Conservation (phyloP, 2,888 invertebrate species). For the Drosophila eohydei region DNA sequence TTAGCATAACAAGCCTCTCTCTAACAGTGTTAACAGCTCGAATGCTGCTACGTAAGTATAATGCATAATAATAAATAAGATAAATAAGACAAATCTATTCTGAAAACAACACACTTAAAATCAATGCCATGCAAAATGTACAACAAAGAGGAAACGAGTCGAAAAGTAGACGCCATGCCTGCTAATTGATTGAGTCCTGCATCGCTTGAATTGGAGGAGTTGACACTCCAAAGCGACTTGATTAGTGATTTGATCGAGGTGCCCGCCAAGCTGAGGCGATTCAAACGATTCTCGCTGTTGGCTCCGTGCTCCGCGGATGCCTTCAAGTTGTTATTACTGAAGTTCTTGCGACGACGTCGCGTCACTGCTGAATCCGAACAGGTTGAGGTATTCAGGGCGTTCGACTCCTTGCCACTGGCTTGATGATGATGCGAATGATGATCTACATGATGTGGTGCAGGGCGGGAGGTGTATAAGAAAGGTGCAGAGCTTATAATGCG, state of each 20-base stretch:
- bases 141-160: not conserved
- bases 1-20: too few relatives aligned
- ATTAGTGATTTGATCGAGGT: constrained; percentile 88
- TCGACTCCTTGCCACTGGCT: constrained; percentile 74
- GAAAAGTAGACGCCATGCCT: constrained; percentile 86
- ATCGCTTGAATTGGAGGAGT: constrained; percentile 89
- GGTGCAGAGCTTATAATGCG: constrained; percentile 11
- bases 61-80: not conserved
- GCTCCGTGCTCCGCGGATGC: constrained; percentile 72
- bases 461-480: constrained; percentile 17
- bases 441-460: constrained; percentile 34
- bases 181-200: constrained; percentile 93
- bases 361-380: constrained; percentile 84
- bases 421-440: constrained; percentile 34
- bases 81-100: not conserved
- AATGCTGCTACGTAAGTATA: not conserved
- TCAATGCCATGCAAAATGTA: constrained; percentile 17
- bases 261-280: constrained; percentile 84
- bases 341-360: constrained; percentile 82
- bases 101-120: not conserved
- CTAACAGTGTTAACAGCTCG: not conserved
- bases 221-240: constrained; percentile 93
- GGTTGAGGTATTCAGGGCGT: constrained; percentile 84
- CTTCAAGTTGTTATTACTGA: constrained; percentile 79
- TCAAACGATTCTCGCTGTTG: constrained; percentile 82